Percentiles rank a stretch among this genome's conserved stretches.
These are phyloP conservation scores for Meloidogyne exigua DNA, from an alignment of 1,140 invertebrate genomes.

Conservation along the genomic window DNA sequence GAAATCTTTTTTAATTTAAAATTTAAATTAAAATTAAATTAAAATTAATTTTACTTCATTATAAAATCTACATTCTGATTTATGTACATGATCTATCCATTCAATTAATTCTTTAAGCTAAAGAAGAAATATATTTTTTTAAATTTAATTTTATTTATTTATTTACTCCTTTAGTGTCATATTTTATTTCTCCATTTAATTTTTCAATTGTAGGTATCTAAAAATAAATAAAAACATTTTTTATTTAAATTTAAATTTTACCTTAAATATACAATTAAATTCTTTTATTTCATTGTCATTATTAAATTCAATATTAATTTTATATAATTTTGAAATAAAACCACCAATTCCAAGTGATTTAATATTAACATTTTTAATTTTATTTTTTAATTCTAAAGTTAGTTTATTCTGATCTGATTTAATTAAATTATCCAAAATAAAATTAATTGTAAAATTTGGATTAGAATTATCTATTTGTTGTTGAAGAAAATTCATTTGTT, in stretches of 20 bases:
- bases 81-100: slow-evolving; percentile 25
- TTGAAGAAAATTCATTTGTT: not conserved
- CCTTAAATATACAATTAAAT: slow-evolving; percentile 6
- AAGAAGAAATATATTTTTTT: not conserved
- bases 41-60: not conserved
- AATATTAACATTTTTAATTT: slow-evolving; percentile 1
- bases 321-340: slow-evolving; percentile 15
- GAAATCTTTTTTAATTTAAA: not conserved
- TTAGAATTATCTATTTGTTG: not conserved
- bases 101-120: not conserved
- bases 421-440: not conserved
- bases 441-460: slow-evolving; percentile 5
- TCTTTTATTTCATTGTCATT: slow-evolving; percentile 5
- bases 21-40: too few species aligned
- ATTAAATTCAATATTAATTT: slow-evolving; percentile 1
- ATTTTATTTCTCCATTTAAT: not conserved
- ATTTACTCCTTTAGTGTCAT: slow-evolving; percentile 1
- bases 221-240: not conserved
- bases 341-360: not conserved
- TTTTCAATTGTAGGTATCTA: not conserved
- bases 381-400: not conserved
- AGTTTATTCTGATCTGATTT: not conserved
- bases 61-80: slow-evolving; percentile 25
- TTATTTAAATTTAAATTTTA: not conserved
- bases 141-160: not conserved